phyloP scores from a whole-genome alignment of 2,797 vertebrate species.

The Arnoldichthys spilopterus region DNA sequence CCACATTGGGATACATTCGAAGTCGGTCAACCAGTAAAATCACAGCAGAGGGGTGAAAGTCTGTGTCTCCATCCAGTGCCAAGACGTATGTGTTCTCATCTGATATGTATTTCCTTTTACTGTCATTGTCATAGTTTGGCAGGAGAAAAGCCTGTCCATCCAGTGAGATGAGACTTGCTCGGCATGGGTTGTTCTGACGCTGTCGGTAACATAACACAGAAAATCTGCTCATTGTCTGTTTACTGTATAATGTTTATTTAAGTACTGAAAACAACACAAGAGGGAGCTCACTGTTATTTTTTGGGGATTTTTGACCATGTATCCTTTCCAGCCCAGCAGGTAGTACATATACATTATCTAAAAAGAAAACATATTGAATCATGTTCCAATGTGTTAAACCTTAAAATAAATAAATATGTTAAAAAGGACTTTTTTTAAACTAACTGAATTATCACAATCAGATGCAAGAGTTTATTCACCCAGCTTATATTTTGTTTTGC shows the following conservation, averaged over 20 bases:
- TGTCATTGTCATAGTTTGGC: constrained; percentile 71
- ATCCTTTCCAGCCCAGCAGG: constrained; percentile 84
- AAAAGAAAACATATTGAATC: constrained; percentile 40
- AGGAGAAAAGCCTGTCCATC: constrained; percentile 71
- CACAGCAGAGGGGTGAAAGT: constrained; percentile 82
- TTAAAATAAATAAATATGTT: too few species aligned
- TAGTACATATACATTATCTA: constrained; percentile 88
- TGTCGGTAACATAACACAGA: constrained; percentile 49
- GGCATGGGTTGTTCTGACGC: constrained; percentile 67
- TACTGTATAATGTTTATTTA: background rate
- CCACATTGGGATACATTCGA: constrained; percentile 80
- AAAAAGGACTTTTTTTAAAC: too few species aligned
- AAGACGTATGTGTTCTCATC: constrained; percentile 81
- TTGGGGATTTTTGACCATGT: constrained; percentile 77
- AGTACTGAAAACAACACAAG: background rate
- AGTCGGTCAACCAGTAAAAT: constrained; percentile 81
- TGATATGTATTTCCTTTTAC: constrained; percentile 75
- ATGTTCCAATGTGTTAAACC: background rate
- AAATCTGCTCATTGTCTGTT: background rate
- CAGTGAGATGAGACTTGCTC: constrained; percentile 74
- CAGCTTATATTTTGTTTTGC: too few species aligned
- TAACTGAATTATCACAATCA: too few species aligned
- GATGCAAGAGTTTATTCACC: too few species aligned
- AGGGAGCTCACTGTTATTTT: constrained; percentile 71
- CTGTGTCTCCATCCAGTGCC: constrained; percentile 84